Percentiles rank a stretch among this genome's conserved stretches.
phyloP scores from a whole-genome alignment of 1,140 invertebrate genomes.

The Belonocnema kinseyi region DNA sequence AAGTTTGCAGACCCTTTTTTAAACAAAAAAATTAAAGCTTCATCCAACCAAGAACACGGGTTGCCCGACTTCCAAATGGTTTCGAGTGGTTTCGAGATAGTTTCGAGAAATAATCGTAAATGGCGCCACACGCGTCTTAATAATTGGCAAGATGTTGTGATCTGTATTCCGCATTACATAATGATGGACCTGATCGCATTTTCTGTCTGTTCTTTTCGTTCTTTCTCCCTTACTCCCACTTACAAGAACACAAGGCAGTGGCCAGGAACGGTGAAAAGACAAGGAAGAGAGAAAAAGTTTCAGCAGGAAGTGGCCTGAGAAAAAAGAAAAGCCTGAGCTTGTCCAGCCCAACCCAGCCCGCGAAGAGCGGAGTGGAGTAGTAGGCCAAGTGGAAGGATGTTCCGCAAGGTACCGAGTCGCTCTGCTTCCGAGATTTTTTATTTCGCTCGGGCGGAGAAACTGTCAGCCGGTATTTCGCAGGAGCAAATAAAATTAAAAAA shows the following conservation, averaged over 20 bases:
- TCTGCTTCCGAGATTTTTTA: constrained; percentile 33
- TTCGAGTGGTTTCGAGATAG: no score
- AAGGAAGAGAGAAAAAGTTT: constrained; percentile 64
- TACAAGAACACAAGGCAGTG: constrained; percentile 31
- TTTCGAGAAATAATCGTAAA: no score
- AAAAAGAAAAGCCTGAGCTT: constrained; percentile 66
- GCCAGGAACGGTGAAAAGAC: constrained; percentile 43
- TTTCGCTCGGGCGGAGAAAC: constrained; percentile 54
- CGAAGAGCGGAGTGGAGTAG: constrained; percentile 65
- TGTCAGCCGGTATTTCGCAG: constrained; percentile 61
- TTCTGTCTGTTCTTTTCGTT: not conserved
- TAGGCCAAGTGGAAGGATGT: constrained; percentile 72
- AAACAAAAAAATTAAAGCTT: no score
- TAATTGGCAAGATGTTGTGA: no score
- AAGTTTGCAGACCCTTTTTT: no score
- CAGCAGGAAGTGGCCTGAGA: constrained; percentile 65
- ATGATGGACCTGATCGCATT: not conserved
- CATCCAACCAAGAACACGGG: no score
- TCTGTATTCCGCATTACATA: not conserved
- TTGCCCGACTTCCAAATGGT: no score
- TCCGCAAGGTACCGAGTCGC: constrained; percentile 39
- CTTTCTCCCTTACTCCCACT: constrained; percentile 2
- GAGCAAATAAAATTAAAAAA: constrained; percentile 53
- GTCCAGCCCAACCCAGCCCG: not conserved
- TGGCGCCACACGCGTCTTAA: no score